A percentile compares a stretch with the other conserved stretches of the same genome.
Conservation (phyloP, 2,797 vertebrate species). For the Urophycis tenuis region DNA sequence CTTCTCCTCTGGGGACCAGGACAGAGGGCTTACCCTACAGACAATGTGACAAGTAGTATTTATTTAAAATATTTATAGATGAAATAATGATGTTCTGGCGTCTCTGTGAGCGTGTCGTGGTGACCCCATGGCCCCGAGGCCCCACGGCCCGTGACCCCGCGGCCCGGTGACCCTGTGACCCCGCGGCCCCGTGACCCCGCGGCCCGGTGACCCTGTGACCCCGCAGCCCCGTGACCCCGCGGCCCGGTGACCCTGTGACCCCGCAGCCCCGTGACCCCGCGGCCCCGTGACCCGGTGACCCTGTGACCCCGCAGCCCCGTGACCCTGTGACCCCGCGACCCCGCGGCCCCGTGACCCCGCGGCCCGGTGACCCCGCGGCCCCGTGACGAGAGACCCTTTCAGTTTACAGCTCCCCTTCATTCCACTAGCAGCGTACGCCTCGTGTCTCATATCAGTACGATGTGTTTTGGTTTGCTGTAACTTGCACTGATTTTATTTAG, state of each 20-base stretch:
- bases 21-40: slow-evolving; percentile 42
- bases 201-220: no score
- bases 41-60: slow-evolving; percentile 76
- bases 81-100: slow-evolving; percentile 49
- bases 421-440: neutral
- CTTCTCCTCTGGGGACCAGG: neutral
- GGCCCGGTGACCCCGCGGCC: neutral
- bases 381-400: no score
- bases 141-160: neutral
- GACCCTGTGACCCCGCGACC: slow-evolving; percentile 1
- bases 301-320: neutral
- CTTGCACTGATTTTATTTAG: slow-evolving; percentile 80
- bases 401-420: neutral
- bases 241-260: neutral
- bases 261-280: no score
- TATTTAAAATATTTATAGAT: slow-evolving; percentile 75
- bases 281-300: neutral
- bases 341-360: neutral
- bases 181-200: no score
- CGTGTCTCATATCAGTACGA: slow-evolving; percentile 44
- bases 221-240: slow-evolving; percentile 3
- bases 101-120: slow-evolving; percentile 47
- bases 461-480: slow-evolving; percentile 50
- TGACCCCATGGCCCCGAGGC: no score
- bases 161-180: neutral